Conservation (phyloP, 2,888 invertebrate species). For the Eupithecia vulgata region DNA sequence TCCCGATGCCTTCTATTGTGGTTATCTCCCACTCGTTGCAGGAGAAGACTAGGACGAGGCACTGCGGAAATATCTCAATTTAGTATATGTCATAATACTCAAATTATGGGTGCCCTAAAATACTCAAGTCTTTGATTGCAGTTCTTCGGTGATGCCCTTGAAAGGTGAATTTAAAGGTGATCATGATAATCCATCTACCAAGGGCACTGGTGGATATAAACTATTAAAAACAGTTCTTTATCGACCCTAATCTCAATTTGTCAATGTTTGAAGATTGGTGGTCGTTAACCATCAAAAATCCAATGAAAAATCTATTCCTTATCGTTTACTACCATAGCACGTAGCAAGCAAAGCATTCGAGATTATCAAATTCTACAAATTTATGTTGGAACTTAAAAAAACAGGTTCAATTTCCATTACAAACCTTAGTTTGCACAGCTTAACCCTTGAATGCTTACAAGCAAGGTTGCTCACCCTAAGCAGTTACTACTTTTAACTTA, state of each 20-base stretch:
- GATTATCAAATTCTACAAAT: not conserved
- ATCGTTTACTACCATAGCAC: not conserved
- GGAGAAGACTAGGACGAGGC: constrained; percentile 83
- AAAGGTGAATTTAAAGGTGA: too few species aligned
- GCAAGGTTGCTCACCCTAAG: too few species aligned
- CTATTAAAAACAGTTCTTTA: too few species aligned
- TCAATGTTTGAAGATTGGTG: too few species aligned
- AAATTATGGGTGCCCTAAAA: not conserved
- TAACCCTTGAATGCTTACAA: not conserved
- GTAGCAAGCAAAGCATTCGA: not conserved
- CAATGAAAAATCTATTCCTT: not conserved
- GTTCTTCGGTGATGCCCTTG: not conserved
- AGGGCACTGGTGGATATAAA: too few species aligned
- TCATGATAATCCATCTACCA: too few species aligned
- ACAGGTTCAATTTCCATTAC: not conserved
- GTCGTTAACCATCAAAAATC: too few species aligned
- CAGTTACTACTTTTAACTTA: constrained; percentile 48
- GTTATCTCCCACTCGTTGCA: constrained; percentile 87
- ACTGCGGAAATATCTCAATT: constrained; percentile 51
- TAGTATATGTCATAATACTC: too few species aligned
- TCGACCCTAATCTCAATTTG: too few species aligned
- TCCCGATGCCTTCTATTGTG: constrained; percentile 89
- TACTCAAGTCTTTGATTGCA: not conserved
- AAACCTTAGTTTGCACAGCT: not conserved
- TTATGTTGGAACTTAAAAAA: not conserved